A percentile compares a stretch with the other conserved stretches of the same genome.
Conservation (phyloP, 2,797 vertebrate species). For the Melanotaenia nigrans region DNA sequence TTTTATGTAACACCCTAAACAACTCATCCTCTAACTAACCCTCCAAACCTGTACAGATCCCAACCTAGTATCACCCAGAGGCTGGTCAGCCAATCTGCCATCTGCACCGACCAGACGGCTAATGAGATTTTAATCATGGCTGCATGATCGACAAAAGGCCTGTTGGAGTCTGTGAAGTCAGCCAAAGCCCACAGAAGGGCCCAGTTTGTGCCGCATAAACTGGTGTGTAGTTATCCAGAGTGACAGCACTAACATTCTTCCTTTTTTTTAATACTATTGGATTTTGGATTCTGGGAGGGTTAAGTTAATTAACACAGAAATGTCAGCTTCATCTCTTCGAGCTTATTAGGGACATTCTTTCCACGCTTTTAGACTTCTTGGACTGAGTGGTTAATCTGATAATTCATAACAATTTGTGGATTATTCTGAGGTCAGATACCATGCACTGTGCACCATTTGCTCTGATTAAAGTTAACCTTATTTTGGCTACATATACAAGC, state of each 20-base stretch:
- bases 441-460: not conserved
- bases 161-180: slow-evolving; percentile 6
- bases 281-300: not conserved
- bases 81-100: slow-evolving; percentile 5
- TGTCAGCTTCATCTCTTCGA: not conserved
- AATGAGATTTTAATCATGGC: slow-evolving; percentile 46
- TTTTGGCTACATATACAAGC: not conserved
- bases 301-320: not conserved
- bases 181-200: not conserved
- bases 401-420: not conserved
- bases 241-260: not conserved
- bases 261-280: not conserved
- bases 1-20: not conserved
- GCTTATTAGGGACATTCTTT: not conserved
- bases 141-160: not conserved
- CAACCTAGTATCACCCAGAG: not conserved
- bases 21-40: not conserved
- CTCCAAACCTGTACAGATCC: not conserved
- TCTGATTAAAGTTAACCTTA: not conserved
- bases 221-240: not conserved
- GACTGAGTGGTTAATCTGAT: not conserved
- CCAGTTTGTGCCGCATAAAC: not conserved
- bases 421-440: not conserved
- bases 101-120: slow-evolving; percentile 31
- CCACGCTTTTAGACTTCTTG: not conserved